phyloP scores from a whole-genome alignment of 1,140 invertebrate species.

The Brachystomella parvula region DNA sequence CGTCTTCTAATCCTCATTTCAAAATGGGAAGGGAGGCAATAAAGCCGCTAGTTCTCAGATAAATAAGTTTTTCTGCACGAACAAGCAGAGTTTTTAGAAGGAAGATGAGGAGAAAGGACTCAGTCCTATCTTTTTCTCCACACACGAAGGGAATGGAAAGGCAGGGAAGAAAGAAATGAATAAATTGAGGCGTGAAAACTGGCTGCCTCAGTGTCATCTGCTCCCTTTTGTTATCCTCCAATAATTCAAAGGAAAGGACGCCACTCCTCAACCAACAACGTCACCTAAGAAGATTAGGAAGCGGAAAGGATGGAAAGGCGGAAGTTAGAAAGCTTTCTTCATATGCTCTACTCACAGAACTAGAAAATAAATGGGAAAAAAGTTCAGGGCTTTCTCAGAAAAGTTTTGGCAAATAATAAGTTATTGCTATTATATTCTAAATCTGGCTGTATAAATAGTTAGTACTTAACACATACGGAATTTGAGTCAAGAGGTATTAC shows the following conservation, averaged over 20 bases:
- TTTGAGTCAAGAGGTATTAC: too few relatives aligned
- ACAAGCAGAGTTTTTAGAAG: conserved; percentile 8
- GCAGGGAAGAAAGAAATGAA: conserved; percentile 26
- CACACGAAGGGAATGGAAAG: not conserved
- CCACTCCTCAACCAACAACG: not conserved
- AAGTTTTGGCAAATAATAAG: too few relatives aligned
- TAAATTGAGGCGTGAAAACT: conserved; percentile 35
- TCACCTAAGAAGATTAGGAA: conserved; percentile 13
- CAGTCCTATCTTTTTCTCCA: not conserved
- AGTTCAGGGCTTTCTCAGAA: too few relatives aligned
- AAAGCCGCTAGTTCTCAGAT: conserved; percentile 16
- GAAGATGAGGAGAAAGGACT: conserved; percentile 9
- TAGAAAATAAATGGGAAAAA: too few relatives aligned
- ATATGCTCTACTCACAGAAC: too few relatives aligned
- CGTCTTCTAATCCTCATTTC: conserved; percentile 13
- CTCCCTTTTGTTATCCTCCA: conserved; percentile 28
- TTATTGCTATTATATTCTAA: too few relatives aligned
- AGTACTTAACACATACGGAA: too few relatives aligned
- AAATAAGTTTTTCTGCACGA: conserved; percentile 35
- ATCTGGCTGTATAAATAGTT: too few relatives aligned
- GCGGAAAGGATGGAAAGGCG: not conserved
- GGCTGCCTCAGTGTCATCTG: conserved; percentile 26
- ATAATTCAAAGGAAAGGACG: conserved; percentile 15
- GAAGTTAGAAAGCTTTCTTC: too few relatives aligned
- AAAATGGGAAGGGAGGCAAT: conserved; percentile 2